Percentiles rank a stretch among this genome's conserved stretches.
phyloP scores from a whole-genome alignment of 2,888 invertebrate genomes.

The Sepioteuthis lessoniana region DNA sequence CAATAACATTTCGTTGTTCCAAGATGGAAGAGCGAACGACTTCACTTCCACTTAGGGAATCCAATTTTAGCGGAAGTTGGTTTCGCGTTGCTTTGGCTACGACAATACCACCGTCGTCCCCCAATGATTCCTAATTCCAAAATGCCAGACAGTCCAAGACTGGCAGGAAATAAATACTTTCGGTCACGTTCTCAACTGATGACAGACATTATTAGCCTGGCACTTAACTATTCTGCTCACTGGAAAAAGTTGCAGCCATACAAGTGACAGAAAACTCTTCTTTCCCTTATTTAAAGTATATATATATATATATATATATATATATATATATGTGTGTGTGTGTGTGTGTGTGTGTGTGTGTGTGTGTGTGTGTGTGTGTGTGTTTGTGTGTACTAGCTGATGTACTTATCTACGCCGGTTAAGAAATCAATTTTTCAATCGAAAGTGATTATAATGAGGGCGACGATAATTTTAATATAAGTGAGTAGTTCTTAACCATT shows the following conservation, averaged over 20 bases:
- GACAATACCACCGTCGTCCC: neutral
- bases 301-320: constrained; percentile 6
- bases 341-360: neutral
- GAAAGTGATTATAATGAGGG: too few species aligned
- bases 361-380: neutral
- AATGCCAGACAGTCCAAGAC: neutral
- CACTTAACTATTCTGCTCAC: neutral
- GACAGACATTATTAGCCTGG: neutral
- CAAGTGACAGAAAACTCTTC: neutral
- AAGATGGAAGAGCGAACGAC: neutral
- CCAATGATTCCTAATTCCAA: neutral
- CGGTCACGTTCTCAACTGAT: neutral
- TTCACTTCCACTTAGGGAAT: constrained; percentile 20
- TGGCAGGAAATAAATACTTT: neutral
- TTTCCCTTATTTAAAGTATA: neutral
- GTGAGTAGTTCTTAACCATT: too few species aligned
- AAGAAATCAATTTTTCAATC: too few species aligned
- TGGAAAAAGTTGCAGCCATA: neutral
- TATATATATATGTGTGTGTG: neutral
- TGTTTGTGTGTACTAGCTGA: neutral
- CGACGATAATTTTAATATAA: too few species aligned
- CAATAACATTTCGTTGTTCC: neutral
- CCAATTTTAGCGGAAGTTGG: constrained; percentile 16
- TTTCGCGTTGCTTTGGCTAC: neutral
- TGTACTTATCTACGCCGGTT: too few species aligned